Conservation (phyloP, 2,113 vertebrate species). For the Mustela nigripes region DNA sequence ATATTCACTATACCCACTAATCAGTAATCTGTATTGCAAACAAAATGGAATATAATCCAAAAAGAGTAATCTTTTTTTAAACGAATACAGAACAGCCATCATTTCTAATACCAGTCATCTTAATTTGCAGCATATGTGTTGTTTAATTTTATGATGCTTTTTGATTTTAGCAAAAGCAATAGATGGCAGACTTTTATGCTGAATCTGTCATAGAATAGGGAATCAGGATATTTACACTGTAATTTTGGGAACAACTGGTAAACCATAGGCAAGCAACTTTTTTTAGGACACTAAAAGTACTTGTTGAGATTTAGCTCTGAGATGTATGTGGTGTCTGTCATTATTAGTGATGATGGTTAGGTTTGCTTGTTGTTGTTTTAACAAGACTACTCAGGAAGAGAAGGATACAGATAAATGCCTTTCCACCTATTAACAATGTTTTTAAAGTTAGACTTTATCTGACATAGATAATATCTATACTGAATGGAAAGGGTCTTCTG, state of each 20-base stretch:
- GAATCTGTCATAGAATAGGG: background rate
- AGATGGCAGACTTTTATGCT: background rate
- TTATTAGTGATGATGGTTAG: background rate
- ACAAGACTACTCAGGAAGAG: background rate
- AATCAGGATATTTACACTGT: background rate
- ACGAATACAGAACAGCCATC: background rate
- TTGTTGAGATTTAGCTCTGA: background rate
- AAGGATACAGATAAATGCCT: background rate
- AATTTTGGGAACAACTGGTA: constrained; percentile 1
- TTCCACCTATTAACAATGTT: background rate
- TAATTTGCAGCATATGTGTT: background rate
- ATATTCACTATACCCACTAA: background rate
- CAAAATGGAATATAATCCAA: background rate
- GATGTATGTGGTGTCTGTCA: background rate
- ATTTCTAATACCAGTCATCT: background rate
- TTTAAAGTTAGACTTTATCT: background rate
- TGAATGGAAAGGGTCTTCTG: background rate
- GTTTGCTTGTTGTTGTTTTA: background rate
- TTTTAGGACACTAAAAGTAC: background rate
- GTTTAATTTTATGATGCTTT: background rate
- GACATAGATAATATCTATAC: background rate
- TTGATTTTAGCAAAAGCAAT: constrained; percentile 26
- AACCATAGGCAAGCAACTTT: background rate
- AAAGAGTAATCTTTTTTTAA: background rate
- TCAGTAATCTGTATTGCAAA: background rate